Conservation (phyloP, 2,113 vertebrate genomes). For the Lycocorax pyrrhopterus region DNA sequence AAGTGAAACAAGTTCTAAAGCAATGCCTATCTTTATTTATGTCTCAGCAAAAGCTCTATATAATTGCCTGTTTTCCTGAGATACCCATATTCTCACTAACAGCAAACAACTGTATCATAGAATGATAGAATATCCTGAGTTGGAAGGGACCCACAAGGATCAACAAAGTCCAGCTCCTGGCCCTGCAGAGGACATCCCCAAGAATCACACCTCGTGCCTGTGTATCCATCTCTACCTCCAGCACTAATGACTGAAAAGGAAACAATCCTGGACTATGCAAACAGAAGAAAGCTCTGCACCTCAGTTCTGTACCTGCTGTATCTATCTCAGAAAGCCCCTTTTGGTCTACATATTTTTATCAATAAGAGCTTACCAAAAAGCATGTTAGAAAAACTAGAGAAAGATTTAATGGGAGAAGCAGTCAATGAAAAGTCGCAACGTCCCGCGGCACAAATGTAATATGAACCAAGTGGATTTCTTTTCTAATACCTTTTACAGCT, state of each 20-base stretch:
- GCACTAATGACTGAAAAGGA: background rate
- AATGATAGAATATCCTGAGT: background rate
- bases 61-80: background rate
- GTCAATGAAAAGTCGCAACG: background rate
- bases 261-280: background rate
- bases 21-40: background rate
- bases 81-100: background rate
- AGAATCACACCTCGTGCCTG: background rate
- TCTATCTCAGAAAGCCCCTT: background rate
- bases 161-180: background rate
- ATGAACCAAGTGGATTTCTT: background rate
- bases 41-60: background rate
- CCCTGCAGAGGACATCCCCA: background rate
- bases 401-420: background rate
- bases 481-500: background rate
- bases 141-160: background rate
- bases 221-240: background rate
- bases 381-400: background rate
- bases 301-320: background rate
- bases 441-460: background rate
- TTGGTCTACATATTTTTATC: background rate
- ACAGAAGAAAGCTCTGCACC: background rate
- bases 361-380: background rate
- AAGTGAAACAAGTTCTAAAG: background rate
- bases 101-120: background rate